Evolutionary conservation across 64 coral and sea anemone genomes (phyloP), one percentile per base, ranked within the genome.

Genomic region (Montipora efflorescens): DNA sequence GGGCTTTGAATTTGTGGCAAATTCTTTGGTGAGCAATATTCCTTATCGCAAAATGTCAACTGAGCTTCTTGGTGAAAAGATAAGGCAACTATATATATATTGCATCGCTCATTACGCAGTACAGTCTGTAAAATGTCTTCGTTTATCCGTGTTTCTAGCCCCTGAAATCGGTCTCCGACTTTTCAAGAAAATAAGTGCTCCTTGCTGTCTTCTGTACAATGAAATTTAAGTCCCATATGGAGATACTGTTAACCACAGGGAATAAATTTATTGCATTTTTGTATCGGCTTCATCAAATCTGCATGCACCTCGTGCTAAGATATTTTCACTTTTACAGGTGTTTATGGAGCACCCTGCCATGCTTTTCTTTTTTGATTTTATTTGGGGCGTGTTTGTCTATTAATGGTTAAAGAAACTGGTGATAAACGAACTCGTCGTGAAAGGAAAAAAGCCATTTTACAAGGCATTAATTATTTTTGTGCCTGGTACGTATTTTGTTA

Each of bases 301-400:
- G 76, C 45, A 78, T 50, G 16, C 74, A 76, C 6, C 47, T 78
- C 43, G 13, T 50, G 76, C 47, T 8, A 48, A 78, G 5, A 16
- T 48, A 49, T 78, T 78, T 78, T 78, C 74, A 74, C 71, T 74
- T 74, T 74, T 74, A 13, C 74, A 76, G 23, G 25, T 76, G 74
- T 43, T 43, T 45, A 44, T 10, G 3, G 25, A 12, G 25, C 2
- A 7, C 74, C 74, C 74, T 8, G 12, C 28, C 46, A 2, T 3
- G 10, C 11, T 10, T 46, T 10, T 76, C 74, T 76, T 25, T 78
- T 78, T 16, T 18, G 45, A 78, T 78, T 78, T 49, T 15, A 78
- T 78, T 49, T 78, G 76, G 47, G 8, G 45, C 10, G 15, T 78
- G 45, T 78, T 78, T 78, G 8, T 3, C 45, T 10, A 78, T 18